These are phyloP conservation scores for Phalanger gymnotis DNA, from an alignment of 2,797 vertebrate species.

Conservation along the genomic window DNA sequence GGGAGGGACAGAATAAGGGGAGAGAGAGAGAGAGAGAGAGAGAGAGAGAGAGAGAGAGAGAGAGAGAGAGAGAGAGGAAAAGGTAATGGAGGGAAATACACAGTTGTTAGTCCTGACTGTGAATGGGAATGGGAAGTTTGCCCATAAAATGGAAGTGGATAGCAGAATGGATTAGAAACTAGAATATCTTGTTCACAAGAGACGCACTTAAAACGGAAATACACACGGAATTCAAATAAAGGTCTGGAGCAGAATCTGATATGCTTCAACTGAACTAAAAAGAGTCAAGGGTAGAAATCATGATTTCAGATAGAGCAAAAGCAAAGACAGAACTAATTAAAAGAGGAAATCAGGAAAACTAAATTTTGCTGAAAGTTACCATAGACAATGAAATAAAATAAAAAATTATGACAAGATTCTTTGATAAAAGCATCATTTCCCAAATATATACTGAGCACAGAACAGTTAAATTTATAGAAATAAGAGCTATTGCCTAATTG, in stretches of 20 bases:
- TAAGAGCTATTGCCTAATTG: neutral
- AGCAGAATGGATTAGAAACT: neutral
- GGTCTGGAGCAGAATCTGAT: neutral
- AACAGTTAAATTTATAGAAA: neutral
- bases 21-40: too few relatives aligned
- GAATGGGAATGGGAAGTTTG: neutral
- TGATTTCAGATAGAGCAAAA: neutral
- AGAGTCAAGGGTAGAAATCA: neutral
- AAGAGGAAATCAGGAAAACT: neutral
- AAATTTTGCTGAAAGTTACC: neutral
- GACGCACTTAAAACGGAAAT: neutral
- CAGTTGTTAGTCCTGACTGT: neutral
- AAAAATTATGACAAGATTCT: neutral
- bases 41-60: too few relatives aligned
- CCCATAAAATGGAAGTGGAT: neutral
- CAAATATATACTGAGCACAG: neutral
- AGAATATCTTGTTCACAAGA: neutral
- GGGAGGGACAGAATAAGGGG: neutral
- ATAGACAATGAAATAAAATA: neutral
- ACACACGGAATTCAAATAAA: neutral
- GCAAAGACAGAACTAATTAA: neutral
- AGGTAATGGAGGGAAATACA: neutral
- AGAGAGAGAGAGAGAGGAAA: neutral
- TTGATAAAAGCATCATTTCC: neutral
- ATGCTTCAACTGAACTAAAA: neutral